phyloP scores from a whole-genome alignment of 92 coral and sea anemone species.

The Actinostola sp. region DNA sequence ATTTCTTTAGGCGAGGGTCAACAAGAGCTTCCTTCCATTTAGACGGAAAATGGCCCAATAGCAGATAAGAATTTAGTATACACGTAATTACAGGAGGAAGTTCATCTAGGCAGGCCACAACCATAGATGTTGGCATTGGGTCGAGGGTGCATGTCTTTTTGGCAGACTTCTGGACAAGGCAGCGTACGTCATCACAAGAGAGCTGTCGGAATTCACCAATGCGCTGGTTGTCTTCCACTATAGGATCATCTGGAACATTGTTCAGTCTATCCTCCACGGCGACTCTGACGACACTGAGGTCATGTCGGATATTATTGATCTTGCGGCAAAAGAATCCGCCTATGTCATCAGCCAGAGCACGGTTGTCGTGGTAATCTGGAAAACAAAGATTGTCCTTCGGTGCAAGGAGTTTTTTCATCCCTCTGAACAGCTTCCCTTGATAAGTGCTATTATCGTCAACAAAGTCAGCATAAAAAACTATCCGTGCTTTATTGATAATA shows the following conservation, averaged over 20 bases:
- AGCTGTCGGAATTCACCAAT: constrained; percentile 32
- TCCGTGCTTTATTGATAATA: not conserved
- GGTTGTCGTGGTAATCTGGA: constrained; percentile 35
- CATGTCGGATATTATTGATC: constrained; percentile 31
- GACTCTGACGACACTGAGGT: constrained; percentile 22
- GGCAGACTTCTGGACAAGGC: constrained; percentile 40
- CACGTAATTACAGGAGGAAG: constrained; percentile 39
- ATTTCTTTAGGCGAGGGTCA: constrained; percentile 34
- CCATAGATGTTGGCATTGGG: constrained; percentile 48
- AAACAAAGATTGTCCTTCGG: constrained; percentile 36
- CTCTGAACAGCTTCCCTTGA: constrained; percentile 49
- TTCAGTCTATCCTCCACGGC: not conserved
- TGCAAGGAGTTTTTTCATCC: constrained; percentile 44
- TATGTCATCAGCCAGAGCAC: constrained; percentile 50
- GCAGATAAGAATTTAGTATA: constrained; percentile 36
- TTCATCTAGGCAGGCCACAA: constrained; percentile 47
- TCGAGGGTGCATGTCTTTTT: constrained; percentile 52
- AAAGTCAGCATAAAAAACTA: not conserved
- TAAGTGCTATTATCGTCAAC: constrained; percentile 28
- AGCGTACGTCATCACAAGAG: constrained; percentile 28
- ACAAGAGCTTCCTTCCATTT: constrained; percentile 43
- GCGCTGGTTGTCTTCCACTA: constrained; percentile 7
- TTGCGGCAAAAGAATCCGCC: constrained; percentile 51
- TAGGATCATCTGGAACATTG: constrained; percentile 18
- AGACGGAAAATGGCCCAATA: constrained; percentile 34